phyloP scores from a whole-genome alignment of 64 coral and sea anemone species.

The Montipora cactus region DNA sequence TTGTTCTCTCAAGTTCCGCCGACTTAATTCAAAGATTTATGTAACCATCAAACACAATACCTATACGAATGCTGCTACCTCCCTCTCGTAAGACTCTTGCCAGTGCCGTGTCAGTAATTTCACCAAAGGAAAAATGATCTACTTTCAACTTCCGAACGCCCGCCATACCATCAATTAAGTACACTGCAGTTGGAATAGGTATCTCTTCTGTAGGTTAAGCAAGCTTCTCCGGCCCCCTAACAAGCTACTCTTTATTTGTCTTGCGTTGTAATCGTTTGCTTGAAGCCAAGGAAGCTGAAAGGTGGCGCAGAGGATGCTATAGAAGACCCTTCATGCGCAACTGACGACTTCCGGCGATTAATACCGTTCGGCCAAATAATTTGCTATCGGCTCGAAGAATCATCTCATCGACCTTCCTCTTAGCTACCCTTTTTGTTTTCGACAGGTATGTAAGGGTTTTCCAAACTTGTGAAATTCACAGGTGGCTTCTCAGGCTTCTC shows the following conservation, averaged over 20 bases:
- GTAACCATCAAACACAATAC: not conserved
- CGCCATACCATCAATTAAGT: conserved; percentile 67
- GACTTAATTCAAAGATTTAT: not conserved
- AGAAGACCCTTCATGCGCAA: not conserved
- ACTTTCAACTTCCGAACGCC: conserved; percentile 53
- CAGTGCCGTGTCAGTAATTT: not conserved
- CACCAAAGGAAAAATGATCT: conserved; percentile 50
- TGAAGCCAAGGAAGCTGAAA: conserved; percentile 1
- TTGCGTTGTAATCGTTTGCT: conserved; percentile 1
- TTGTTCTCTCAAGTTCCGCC: not conserved
- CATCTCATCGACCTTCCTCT: not conserved
- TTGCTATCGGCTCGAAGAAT: conserved; percentile 4
- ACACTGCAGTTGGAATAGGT: conserved; percentile 30
- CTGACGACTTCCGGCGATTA: not conserved
- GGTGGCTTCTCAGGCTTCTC: too few relatives aligned
- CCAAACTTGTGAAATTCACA: too few relatives aligned
- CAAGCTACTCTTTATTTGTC: not conserved
- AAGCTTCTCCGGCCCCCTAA: conserved; percentile 38
- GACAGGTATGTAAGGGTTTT: too few relatives aligned
- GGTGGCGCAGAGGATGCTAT: conserved; percentile 6
- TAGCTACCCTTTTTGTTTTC: too few relatives aligned
- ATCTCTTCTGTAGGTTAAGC: conserved; percentile 11
- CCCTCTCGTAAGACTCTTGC: not conserved
- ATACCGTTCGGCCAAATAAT: not conserved
- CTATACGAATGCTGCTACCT: not conserved